phyloP scores from a whole-genome alignment of 2,797 vertebrate genomes.

The Lateolabrax maculatus region DNA sequence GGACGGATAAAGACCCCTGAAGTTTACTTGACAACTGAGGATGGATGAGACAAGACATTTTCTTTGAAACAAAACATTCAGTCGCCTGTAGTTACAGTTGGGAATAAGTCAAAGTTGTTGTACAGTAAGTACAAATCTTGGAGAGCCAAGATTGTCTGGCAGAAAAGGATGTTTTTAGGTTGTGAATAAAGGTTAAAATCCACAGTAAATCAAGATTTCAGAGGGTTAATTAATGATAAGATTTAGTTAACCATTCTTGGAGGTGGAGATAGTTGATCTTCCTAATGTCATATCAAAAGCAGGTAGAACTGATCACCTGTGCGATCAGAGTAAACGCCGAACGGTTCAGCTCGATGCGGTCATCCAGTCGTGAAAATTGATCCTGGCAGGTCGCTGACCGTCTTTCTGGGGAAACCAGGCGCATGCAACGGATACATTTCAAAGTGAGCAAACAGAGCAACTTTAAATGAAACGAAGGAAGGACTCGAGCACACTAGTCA shows the following conservation, averaged over 20 bases:
- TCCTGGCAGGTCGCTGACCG: background rate
- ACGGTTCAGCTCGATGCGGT: background rate
- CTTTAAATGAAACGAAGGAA: conserved; percentile 37
- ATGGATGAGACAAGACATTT: background rate
- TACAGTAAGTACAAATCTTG: background rate
- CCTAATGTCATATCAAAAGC: background rate
- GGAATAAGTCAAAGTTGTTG: background rate
- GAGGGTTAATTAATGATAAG: background rate
- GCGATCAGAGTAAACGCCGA: background rate
- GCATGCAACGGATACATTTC: conserved; percentile 19
- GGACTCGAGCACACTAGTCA: conserved; percentile 34
- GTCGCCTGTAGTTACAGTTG: background rate
- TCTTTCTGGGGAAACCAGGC: conserved; percentile 42
- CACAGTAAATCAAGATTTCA: background rate
- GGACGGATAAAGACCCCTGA: conserved; percentile 32
- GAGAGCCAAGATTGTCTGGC: background rate
- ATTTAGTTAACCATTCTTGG: no score
- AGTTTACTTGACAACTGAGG: background rate
- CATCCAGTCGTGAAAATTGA: background rate
- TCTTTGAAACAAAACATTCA: no score
- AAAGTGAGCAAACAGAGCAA: conserved; percentile 50
- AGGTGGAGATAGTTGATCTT: no score
- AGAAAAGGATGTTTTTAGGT: background rate
- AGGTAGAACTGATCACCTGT: background rate
- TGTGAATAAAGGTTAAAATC: conserved; percentile 1